Evolutionary conservation across 2,888 invertebrate genomes (phyloP).

Genomic region (Phyto melanocephala): DNA sequence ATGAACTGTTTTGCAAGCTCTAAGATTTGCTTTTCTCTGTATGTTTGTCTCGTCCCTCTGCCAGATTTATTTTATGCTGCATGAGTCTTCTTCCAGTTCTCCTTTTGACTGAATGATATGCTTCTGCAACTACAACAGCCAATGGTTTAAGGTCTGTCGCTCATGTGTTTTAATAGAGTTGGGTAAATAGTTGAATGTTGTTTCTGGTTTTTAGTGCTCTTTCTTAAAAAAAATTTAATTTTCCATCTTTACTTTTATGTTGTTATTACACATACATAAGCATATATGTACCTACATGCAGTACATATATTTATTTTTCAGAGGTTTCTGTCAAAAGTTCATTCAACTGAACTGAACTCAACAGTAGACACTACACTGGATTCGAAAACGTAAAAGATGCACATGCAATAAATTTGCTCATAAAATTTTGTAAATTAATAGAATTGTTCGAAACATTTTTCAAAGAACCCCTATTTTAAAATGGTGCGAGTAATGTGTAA

Average conservation of each 20-base stretch:
- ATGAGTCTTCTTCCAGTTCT: slow-evolving; percentile 4
- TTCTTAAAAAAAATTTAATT: neutral
- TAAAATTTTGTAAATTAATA: neutral
- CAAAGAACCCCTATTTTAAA: too few species aligned
- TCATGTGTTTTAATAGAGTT: slow-evolving; percentile 45
- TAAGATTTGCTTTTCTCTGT: too few species aligned
- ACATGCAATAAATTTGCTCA: neutral
- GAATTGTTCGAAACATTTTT: neutral
- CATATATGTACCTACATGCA: too few species aligned
- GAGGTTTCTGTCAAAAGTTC: slow-evolving; percentile 46
- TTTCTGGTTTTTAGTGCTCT: slow-evolving; percentile 9
- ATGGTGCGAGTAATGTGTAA: too few species aligned
- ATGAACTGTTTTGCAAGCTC: too few species aligned
- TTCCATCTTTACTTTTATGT: slow-evolving; percentile 1
- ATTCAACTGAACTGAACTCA: slow-evolving; percentile 33
- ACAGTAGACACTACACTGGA: neutral
- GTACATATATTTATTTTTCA: neutral
- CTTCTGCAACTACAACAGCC: neutral
- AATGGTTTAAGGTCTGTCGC: slow-evolving; percentile 49
- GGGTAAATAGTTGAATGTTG: slow-evolving; percentile 29
- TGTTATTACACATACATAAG: too few species aligned
- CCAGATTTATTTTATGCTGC: too few species aligned
- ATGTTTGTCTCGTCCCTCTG: too few species aligned
- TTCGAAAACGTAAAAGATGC: neutral
- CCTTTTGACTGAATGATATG: neutral